Percentiles rank a stretch among this genome's conserved stretches.
Evolutionary conservation across 2,797 vertebrate genomes (phyloP).

Genomic region (Myotis daubentonii): DNA sequence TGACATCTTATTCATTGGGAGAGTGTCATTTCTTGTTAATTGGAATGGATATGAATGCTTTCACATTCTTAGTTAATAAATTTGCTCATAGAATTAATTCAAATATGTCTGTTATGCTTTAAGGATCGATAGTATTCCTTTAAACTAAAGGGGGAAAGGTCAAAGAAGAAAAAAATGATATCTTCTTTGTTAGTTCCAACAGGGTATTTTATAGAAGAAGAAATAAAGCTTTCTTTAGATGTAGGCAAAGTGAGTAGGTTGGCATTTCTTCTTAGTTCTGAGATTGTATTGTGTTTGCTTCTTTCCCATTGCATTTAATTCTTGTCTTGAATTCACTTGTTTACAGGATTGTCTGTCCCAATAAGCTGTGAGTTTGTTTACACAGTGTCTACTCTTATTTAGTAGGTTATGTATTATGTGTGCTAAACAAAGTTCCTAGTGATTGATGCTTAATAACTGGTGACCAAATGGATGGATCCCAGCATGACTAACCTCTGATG

Average conservation of each 20-base stretch:
- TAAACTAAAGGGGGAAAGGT: neutral
- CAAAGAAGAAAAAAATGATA: neutral
- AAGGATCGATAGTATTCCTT: constrained; percentile 9
- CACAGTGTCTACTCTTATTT: neutral
- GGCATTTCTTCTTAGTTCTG: neutral
- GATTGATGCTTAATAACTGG: neutral
- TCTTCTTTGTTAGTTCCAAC: neutral
- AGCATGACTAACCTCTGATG: neutral
- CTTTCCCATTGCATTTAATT: neutral
- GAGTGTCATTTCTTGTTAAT: constrained; percentile 62
- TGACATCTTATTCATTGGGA: constrained; percentile 64
- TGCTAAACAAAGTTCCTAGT: neutral
- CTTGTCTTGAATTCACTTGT: neutral
- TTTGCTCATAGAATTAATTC: constrained; percentile 60
- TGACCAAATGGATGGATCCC: neutral
- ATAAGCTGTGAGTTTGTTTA: neutral
- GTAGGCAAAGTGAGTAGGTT: neutral
- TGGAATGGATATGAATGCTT: constrained; percentile 53
- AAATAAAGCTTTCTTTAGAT: constrained; percentile 22
- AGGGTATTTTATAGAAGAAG: neutral
- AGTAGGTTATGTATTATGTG: neutral
- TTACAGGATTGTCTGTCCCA: neutral
- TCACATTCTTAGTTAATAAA: constrained; percentile 45
- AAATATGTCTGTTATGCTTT: constrained; percentile 42
- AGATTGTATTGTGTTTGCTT: neutral